phyloP scores from a whole-genome alignment of 92 coral and sea anemone species.

The Palythoa heliodiscus region DNA sequence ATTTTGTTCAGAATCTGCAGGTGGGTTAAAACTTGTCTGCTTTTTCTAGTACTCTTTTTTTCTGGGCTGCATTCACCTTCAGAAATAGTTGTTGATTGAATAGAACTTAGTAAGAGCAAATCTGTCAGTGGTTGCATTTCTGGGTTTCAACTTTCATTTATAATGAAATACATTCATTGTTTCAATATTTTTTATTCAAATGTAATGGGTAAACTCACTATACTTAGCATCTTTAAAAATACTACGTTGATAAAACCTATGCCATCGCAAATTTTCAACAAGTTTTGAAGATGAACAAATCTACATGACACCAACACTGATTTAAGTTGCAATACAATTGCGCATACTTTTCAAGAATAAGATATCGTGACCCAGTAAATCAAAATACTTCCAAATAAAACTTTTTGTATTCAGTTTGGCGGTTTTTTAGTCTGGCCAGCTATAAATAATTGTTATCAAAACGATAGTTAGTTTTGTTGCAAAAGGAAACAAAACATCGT shows the following conservation, averaged over 20 bases:
- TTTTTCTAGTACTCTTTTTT: too few species aligned
- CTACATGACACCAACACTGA: not conserved
- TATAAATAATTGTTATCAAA: not conserved
- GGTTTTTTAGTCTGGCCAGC: not conserved
- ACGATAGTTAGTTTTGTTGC: not conserved
- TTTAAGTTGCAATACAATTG: not conserved
- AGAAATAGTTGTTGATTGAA: not conserved
- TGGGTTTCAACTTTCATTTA: not conserved
- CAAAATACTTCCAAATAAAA: not conserved
- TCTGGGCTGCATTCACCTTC: too few species aligned
- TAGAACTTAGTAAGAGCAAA: not conserved
- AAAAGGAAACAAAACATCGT: not conserved
- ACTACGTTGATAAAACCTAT: not conserved
- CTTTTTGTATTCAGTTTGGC: not conserved
- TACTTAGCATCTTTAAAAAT: too few species aligned
- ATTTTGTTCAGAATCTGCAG: too few species aligned
- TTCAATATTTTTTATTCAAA: not conserved
- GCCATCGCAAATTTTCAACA: slow-evolving; percentile 11
- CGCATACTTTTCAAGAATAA: not conserved
- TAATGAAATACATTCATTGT: not conserved
- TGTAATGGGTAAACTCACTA: not conserved
- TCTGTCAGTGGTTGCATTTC: not conserved
- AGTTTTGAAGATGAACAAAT: not conserved
- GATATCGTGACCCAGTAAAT: not conserved
- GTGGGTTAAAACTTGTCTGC: too few species aligned